These are phyloP conservation scores for Tineola bisselliella DNA, from an alignment of 2,888 invertebrate genomes.

Conservation along the genomic window DNA sequence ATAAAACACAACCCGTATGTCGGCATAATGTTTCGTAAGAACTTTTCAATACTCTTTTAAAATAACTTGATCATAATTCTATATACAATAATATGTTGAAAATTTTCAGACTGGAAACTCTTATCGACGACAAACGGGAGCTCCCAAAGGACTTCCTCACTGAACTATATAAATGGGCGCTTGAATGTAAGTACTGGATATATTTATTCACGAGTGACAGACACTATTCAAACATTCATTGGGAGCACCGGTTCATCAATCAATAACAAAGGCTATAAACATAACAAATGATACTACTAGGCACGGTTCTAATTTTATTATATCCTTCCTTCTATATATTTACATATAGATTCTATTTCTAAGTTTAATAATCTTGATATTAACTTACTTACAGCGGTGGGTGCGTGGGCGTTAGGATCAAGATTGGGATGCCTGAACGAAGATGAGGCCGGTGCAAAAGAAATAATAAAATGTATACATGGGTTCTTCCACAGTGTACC, in stretches of 20 bases:
- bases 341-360: constrained; percentile 1
- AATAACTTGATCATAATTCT: background rate
- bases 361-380: background rate
- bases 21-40: background rate
- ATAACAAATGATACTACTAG: constrained; percentile 2
- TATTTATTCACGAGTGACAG: background rate
- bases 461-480: constrained; percentile 81
- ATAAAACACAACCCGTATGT: background rate
- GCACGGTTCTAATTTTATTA: constrained; percentile 1
- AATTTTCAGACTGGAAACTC: constrained; percentile 70
- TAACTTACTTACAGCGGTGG: constrained; percentile 72
- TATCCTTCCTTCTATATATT: background rate
- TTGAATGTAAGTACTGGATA: constrained; percentile 75
- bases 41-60: background rate
- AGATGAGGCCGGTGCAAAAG: constrained; percentile 76
- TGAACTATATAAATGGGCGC: constrained; percentile 82
- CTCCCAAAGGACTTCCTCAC: constrained; percentile 74
- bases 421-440: constrained; percentile 78
- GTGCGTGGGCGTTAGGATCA: constrained; percentile 82
- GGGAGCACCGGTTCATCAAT: background rate
- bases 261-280: background rate
- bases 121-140: constrained; percentile 68
- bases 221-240: background rate
- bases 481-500: constrained; percentile 77
- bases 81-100: no score